phyloP scores from a whole-genome alignment of 2,797 vertebrate genomes.

The Anabas testudineus region DNA sequence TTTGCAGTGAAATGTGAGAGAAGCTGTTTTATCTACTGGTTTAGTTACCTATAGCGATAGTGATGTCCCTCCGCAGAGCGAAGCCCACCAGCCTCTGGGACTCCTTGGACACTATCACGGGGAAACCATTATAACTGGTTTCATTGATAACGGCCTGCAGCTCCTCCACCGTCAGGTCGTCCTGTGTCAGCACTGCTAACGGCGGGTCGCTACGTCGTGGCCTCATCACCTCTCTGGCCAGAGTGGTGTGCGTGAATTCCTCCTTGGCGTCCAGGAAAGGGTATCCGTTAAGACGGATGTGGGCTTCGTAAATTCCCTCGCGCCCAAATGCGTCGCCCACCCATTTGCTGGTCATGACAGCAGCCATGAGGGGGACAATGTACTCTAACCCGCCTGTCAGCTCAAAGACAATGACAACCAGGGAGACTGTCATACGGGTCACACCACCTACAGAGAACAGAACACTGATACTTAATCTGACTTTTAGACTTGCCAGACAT shows the following conservation, averaged over 20 bases:
- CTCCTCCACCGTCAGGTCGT: conserved; percentile 97
- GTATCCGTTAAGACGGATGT: conserved; percentile 98
- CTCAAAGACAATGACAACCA: conserved; percentile 99
- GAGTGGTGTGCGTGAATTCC: conserved; percentile 97
- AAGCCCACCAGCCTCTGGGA: conserved; percentile 98
- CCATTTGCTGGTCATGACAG: conserved; percentile 99
- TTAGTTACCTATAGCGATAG: conserved; percentile 90
- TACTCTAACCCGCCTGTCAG: conserved; percentile 97
- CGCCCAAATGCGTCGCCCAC: conserved; percentile 98
- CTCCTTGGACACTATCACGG: conserved; percentile 98
- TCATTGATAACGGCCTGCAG: conserved; percentile 94
- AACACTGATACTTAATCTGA: too few relatives aligned
- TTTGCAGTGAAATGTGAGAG: background rate
- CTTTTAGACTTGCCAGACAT: too few relatives aligned
- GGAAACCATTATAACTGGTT: conserved; percentile 98
- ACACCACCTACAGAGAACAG: conserved; percentile 92
- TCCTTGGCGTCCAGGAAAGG: conserved; percentile 98
- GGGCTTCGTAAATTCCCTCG: conserved; percentile 98
- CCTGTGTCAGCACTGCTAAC: conserved; percentile 94
- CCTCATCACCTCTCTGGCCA: conserved; percentile 97
- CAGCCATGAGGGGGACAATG: conserved; percentile 99
- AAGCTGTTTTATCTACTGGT: fast-evolving
- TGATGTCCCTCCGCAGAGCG: conserved; percentile 96
- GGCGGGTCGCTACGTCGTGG: conserved; percentile 92
- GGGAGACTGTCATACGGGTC: conserved; percentile 98